These are phyloP conservation scores for Sphenopsis melanotis DNA, from an alignment of 2,797 vertebrate species.

Conservation along the genomic window DNA sequence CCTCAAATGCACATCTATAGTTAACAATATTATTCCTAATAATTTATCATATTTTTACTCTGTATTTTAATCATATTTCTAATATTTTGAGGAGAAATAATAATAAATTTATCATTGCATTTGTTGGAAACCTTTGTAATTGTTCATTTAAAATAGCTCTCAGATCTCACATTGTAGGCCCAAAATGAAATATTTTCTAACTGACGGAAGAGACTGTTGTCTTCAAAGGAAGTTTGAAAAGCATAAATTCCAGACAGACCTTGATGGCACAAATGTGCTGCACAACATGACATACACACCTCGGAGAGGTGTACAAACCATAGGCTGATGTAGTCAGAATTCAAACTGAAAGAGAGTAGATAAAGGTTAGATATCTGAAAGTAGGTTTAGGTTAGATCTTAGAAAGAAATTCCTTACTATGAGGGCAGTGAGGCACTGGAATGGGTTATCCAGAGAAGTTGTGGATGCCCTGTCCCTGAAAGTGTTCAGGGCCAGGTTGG, in stretches of 20 bases:
- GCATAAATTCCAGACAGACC: not conserved
- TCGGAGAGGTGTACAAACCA: not conserved
- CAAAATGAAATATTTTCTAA: not conserved
- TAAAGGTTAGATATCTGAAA: not conserved
- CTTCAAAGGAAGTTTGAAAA: not conserved
- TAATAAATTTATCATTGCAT: not conserved
- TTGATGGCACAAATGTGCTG: not conserved
- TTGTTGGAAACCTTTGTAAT: not conserved
- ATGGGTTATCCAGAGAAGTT: not conserved
- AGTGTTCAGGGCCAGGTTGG: not conserved
- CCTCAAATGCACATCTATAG: not conserved
- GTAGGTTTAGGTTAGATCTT: not conserved
- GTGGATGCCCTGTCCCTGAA: not conserved
- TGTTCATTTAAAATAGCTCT: not conserved
- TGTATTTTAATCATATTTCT: not conserved
- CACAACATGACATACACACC: not conserved
- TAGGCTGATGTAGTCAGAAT: not conserved
- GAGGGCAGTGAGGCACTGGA: not conserved
- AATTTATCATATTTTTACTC: not conserved
- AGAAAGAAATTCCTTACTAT: not conserved
- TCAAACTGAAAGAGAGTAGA: not conserved
- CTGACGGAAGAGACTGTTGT: not conserved
- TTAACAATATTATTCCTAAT: not conserved
- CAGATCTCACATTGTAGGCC: not conserved
- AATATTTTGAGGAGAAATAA: not conserved